Evolutionary conservation across 2,113 vertebrate species (phyloP), one percentile per base, ranked within the genome.

Genomic region (Acanthochromis polyacanthus): DNA sequence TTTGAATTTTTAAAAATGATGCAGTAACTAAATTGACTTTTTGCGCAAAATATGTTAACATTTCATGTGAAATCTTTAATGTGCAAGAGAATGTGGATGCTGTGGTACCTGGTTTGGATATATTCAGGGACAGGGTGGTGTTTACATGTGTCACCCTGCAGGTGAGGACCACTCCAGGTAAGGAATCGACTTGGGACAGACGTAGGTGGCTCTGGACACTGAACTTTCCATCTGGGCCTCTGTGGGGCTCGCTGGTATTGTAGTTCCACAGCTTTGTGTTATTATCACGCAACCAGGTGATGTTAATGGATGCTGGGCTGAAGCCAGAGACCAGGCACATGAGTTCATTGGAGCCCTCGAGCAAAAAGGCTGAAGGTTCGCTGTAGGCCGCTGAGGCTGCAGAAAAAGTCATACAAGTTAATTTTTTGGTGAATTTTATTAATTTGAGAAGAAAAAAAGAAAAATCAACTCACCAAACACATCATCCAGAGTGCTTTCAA

Each of bases 321-420:
- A 92, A 95, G 50, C 75, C 89, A 38, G 30, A 88, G 19, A 75
- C 91, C 71, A 94, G 50, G 32, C 94, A 94, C 68, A 93, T 78
- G 0, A 88, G 86, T 82, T 89, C 81, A 48, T 65, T 58, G 4
- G 69, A 60, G 40, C 71, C 84, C 51, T 81, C 74, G 17, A 94
- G 36, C 70, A 95, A 74, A 32, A 69, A 46, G 52, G 76, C 89
- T 30, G 86, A 60, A 2, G 93, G 93, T 58, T 51, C 2, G 4
- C 71, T 69, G 32, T 56, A 3, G 11, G 38, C 70, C 32, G 90
- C 68, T 3, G 89, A 32, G 30, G 82, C 93, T 93, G 75, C 1
- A 4, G 40, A 46, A 76, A 60, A 0, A 69, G 36, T 25, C 17
- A 74, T 1, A 20, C 14, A 57, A 11, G 6, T 20, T 20, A n/a